Evolutionary conservation across 2,113 vertebrate species (phyloP), one percentile per base, ranked within the genome.

Genomic region (Podarcis muralis): DNA sequence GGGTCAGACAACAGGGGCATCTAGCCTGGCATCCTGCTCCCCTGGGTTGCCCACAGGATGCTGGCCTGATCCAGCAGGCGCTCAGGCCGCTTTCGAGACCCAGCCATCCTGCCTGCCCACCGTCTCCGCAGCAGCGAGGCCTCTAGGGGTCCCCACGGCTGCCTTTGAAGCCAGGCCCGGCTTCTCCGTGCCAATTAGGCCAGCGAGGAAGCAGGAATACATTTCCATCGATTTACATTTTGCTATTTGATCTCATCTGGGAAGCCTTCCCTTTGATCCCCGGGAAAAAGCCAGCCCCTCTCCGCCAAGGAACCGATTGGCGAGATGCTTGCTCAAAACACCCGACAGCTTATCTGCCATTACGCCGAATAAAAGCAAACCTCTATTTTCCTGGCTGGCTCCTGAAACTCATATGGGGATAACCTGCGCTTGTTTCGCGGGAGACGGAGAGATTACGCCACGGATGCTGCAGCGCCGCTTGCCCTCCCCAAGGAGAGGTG

Each of bases 221-320:
- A 69, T 30, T 71, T 69, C 62, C 81, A 84, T n/a, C 2, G 8
- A 78, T 88, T 84, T 79, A 30, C 74, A 71, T 62, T 62, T 69
- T 16, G 66, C 82, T 79, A 30, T 89, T 84, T 84, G 81, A 84
- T 88, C 81, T 89, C 9, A 1, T 22, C 62, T 3, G 30, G 35
- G 59, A 30, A 77, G 20, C 27, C 3, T 4, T 12, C 2, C 4
- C 81, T 84, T 88, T 88, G 72, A 88, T 88, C 81, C 13, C 4
- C 4, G 57, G 48, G 48, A 11, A 32, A 3, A 20, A 53, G n/a
- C n/a, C 7, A 18, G 71, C 72, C 9, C 57, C 30, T 43, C 30
- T 20, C 57, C 23, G 13, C 76, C 81, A 48, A 35, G 5, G 37
- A 83, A 23, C 3, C 6, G 18, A 6, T 22, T 69, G 43, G 69